Conservation (phyloP, 2,888 invertebrate species). For the Pantelozetes paolii region DNA sequence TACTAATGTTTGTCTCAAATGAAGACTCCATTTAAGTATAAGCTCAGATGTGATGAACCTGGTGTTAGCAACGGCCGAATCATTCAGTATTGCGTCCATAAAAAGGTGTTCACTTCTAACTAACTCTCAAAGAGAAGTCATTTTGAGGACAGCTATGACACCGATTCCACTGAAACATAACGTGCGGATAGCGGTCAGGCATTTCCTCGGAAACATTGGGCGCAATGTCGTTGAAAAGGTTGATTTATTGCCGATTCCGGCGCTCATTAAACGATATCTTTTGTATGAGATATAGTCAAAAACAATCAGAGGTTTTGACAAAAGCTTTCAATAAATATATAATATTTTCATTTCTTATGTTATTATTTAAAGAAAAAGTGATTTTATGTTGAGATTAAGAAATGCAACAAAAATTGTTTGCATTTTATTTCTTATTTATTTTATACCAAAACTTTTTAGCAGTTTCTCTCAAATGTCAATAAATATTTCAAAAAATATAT, state of each 20-base stretch:
- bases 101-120: constrained; percentile 65
- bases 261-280: constrained; percentile 64
- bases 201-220: constrained; percentile 56
- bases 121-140: constrained; percentile 62
- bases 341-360: constrained; percentile 15
- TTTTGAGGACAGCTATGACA: constrained; percentile 64
- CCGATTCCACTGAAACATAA: constrained; percentile 67
- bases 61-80: constrained; percentile 68
- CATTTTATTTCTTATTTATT: constrained; percentile 24
- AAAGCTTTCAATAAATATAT: background rate
- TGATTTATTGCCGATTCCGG: constrained; percentile 62
- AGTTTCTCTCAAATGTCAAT: constrained; percentile 15
- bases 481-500: constrained; percentile 17
- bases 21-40: constrained; percentile 13
- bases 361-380: background rate
- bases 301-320: background rate
- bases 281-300: constrained; percentile 60
- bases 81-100: constrained; percentile 75
- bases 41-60: constrained; percentile 57
- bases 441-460: constrained; percentile 26
- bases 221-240: constrained; percentile 51
- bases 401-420: background rate
- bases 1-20: background rate
- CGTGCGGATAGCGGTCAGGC: constrained; percentile 61
- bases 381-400: background rate